Base-by-base conservation (phyloP, 2,888 invertebrate genomes). In the Leptothorax acervorum region DNA sequence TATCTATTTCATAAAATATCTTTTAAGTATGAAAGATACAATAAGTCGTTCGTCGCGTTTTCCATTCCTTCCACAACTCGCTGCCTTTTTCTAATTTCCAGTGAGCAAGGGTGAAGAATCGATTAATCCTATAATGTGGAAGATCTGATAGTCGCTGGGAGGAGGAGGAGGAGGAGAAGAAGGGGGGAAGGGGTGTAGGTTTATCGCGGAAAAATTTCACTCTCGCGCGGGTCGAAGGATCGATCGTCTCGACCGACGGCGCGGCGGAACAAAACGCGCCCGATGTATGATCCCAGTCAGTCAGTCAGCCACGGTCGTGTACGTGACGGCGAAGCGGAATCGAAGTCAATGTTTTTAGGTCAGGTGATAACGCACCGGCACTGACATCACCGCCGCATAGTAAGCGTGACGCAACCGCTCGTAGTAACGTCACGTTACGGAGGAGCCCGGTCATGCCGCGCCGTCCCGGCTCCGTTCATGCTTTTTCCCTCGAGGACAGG, bases 381-480 rank as follows among this genome's bases (percentile, higher is more conserved):
- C 91, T 94, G 94, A 94, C 94, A 94, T 94, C 94, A 94, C 92
- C 94, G 90, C 86, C 92, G 91, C 90, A 93, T 93, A 92, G 93
- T 91, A 91, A 86, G 87, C 91, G 92, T 94, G 94, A 94, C 94
- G 94, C 92, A 94, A 94, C 84, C 78, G 57, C 31, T 87, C 83
- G 90, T 89, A 89, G 90, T 90, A 92, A 91, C 93, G 93, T 93
- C 92, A 93, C 87, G 87, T 85, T 8, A 68, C 57, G n/a, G 9
- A 1, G 66, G 3, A 35, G 76, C 74, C 86, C 85, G 65, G 71
- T 68, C 83, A 84, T 83, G 79, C 83, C 23, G 23, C 84, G 79
- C 83, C 83, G 11, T 8, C 51, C 62, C 35, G 53, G 63, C 35
- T 68, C 28, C 71, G 60, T 79, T 79, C 79, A 60, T 79, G 35